Conservation (phyloP, 2,797 vertebrate genomes). For the Ciconia nigra region DNA sequence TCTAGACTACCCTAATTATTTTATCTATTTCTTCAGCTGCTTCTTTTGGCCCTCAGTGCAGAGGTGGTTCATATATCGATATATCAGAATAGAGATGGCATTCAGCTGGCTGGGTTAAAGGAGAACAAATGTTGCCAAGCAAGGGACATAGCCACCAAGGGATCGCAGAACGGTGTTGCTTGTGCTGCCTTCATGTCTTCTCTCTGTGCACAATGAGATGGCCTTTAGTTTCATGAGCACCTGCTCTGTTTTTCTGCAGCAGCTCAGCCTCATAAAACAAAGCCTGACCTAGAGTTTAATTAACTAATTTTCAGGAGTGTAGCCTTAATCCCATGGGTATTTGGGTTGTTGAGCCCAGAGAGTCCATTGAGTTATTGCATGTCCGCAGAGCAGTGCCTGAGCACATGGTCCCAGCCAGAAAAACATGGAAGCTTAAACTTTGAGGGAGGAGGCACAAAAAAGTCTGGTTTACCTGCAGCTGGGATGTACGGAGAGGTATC, state of each 20-base stretch:
- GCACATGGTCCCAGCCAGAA: not conserved
- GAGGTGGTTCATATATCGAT: not conserved
- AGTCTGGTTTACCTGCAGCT: not conserved
- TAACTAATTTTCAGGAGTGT: not conserved
- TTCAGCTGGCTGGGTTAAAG: not conserved
- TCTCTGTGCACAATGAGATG: not conserved
- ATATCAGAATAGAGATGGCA: not conserved
- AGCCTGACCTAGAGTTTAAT: not conserved
- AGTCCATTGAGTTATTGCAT: not conserved
- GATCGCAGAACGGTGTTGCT: not conserved
- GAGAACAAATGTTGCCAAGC: not conserved
- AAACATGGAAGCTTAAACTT: not conserved
- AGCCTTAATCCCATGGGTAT: not conserved
- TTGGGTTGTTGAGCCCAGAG: not conserved
- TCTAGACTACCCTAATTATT: not conserved
- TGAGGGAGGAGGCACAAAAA: not conserved
- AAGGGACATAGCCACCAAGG: not conserved
- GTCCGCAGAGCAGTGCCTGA: not conserved
- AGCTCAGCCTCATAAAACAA: not conserved
- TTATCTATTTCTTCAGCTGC: conserved; percentile 1
- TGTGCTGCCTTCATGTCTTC: not conserved
- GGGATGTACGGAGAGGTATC: not conserved
- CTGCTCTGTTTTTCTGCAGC: not conserved
- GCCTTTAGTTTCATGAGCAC: not conserved
- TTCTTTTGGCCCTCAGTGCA: not conserved